These are phyloP conservation scores for Kryptolebias ocellatus DNA, from an alignment of 2,797 vertebrate genomes.

Conservation along the genomic window DNA sequence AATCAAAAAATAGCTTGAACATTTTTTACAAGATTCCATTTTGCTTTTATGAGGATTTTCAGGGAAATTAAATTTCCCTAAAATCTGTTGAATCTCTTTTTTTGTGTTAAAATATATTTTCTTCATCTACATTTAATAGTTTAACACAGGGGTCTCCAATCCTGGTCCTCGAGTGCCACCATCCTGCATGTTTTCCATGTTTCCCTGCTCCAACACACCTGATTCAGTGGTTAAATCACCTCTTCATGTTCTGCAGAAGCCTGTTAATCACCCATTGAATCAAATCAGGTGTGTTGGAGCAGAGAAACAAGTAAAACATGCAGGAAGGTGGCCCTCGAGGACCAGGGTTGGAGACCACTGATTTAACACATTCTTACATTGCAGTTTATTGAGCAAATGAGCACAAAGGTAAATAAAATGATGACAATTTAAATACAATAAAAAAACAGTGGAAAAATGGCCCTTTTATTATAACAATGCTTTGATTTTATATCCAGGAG, in stretches of 20 bases:
- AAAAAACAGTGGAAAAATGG: constrained; percentile 45
- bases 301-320: too few species aligned
- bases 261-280: too few species aligned
- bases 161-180: too few species aligned
- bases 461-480: constrained; percentile 7
- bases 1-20: not conserved
- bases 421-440: constrained; percentile 47
- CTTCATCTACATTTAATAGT: constrained; percentile 8
- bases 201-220: too few species aligned
- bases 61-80: constrained; percentile 23
- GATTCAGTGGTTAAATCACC: too few species aligned
- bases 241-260: too few species aligned
- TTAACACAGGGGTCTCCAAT: not conserved
- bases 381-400: constrained; percentile 9
- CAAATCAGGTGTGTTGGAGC: too few species aligned
- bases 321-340: too few species aligned
- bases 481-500: constrained; percentile 11
- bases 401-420: constrained; percentile 32
- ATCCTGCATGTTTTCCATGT: too few species aligned
- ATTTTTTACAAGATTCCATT: constrained; percentile 16
- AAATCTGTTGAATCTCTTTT: too few species aligned
- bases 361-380: not conserved
- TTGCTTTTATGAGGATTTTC: constrained; percentile 36
- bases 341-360: too few species aligned
- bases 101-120: too few species aligned